phyloP scores from a whole-genome alignment of 1,140 invertebrate species.

The Mamestra configurata region DNA sequence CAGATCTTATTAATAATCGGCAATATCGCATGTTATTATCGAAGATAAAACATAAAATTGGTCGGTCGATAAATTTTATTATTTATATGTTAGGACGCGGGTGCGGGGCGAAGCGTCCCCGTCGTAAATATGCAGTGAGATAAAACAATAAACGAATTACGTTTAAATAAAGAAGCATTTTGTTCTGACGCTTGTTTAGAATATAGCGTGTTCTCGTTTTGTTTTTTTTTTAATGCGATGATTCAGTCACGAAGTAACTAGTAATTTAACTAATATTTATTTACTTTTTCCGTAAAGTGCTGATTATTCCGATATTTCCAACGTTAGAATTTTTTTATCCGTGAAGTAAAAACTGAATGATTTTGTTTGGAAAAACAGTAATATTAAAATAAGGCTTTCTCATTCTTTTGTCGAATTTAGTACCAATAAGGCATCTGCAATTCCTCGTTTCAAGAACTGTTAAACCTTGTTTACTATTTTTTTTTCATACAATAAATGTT shows the following conservation, averaged over 20 bases:
- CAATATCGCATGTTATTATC: conserved; percentile 76
- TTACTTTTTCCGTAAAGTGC: too few relatives aligned
- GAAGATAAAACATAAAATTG: conserved; percentile 77
- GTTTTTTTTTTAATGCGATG: not conserved
- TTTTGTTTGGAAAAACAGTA: too few relatives aligned
- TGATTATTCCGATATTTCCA: too few relatives aligned
- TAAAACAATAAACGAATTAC: conserved; percentile 87
- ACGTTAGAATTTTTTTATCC: too few relatives aligned
- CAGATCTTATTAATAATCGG: conserved; percentile 79
- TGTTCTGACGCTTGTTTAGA: conserved; percentile 75
- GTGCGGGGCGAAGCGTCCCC: conserved; percentile 72
- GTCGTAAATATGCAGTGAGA: conserved; percentile 84
- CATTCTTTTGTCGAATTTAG: too few relatives aligned
- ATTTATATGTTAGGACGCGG: conserved; percentile 75
- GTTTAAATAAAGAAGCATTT: conserved; percentile 85
- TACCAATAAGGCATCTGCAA: too few relatives aligned
- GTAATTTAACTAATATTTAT: too few relatives aligned
- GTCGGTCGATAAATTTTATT: conserved; percentile 79
- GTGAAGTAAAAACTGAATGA: too few relatives aligned
- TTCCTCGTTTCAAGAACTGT: too few relatives aligned
- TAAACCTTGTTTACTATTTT: not conserved
- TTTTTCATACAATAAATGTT: not conserved
- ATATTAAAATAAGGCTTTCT: too few relatives aligned
- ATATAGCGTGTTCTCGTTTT: conserved; percentile 67
- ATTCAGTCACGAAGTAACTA: too few relatives aligned